A percentile compares a stretch with the other conserved stretches of the same genome.
phyloP scores from a whole-genome alignment of 2,113 vertebrate species.

The Chelonoidis abingdonii region DNA sequence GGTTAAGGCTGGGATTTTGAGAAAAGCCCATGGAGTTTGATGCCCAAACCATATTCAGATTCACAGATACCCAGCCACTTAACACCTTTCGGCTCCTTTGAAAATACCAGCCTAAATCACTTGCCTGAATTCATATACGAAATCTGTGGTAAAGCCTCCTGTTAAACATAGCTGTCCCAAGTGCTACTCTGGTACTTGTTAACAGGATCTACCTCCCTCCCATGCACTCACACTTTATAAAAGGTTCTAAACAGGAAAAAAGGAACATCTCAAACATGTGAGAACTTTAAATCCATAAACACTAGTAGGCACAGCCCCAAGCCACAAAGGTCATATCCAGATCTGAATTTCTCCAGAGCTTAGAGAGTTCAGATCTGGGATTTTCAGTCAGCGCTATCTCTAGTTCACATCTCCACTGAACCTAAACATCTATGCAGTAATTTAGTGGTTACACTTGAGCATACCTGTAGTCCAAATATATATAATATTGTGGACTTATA shows the following conservation, averaged over 20 bases:
- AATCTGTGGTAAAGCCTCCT: background rate
- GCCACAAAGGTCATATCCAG: background rate
- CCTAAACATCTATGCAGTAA: background rate
- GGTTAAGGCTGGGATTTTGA: background rate
- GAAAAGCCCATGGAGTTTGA: background rate
- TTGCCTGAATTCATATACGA: background rate
- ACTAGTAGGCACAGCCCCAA: background rate
- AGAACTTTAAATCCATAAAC: background rate
- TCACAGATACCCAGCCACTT: background rate
- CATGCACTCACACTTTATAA: accelerated
- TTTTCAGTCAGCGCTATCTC: background rate
- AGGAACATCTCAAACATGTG: background rate
- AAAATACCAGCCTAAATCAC: background rate
- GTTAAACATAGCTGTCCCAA: background rate
- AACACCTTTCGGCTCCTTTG: background rate
- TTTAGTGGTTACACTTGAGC: background rate
- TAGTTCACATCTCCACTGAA: background rate
- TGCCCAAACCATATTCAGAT: background rate
- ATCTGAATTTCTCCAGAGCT: background rate
- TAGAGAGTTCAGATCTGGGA: background rate
- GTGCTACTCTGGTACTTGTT: background rate
- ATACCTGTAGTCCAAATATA: background rate
- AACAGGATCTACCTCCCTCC: background rate
- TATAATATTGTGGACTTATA: background rate
- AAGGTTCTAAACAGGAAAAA: accelerated